phyloP scores from a whole-genome alignment of 2,888 invertebrate species.

The Koerneria pararmatus region DNA sequence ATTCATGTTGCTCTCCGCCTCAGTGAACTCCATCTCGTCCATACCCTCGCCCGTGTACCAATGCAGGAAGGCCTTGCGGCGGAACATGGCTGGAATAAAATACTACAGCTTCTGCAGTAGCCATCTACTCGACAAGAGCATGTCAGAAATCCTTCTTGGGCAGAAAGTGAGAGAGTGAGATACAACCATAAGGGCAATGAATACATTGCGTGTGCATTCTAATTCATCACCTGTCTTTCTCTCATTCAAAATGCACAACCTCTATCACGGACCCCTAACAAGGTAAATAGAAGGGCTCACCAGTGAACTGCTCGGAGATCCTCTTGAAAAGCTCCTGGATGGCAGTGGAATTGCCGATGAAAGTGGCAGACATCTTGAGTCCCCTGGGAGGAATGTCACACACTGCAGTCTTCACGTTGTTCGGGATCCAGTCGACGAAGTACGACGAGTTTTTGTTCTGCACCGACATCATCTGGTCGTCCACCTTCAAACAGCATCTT shows the following conservation, averaged over 20 bases:
- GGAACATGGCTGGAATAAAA: constrained; percentile 74
- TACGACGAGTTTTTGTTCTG: constrained; percentile 52
- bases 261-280: no score
- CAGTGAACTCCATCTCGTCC: constrained; percentile 94
- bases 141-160: not conserved
- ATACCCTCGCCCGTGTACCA: constrained; percentile 96
- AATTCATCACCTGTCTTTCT: not conserved
- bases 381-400: constrained; percentile 87
- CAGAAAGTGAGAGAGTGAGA: not conserved
- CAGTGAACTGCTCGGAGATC: constrained; percentile 78
- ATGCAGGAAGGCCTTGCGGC: constrained; percentile 90
- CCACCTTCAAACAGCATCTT: constrained; percentile 29
- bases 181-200: not conserved
- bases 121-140: no score
- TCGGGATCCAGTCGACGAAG: constrained; percentile 61
- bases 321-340: constrained; percentile 85
- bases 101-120: not conserved
- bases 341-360: constrained; percentile 83
- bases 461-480: constrained; percentile 50
- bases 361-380: constrained; percentile 82
- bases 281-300: constrained; percentile 39
- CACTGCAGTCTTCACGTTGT: constrained; percentile 88
- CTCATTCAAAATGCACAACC: not conserved
- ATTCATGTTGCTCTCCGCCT: constrained; percentile 90
- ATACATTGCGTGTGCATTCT: not conserved